phyloP scores from a whole-genome alignment of 30 jellyfish, hydroid and myxozoan species.

The Hydractinia echinata region DNA sequence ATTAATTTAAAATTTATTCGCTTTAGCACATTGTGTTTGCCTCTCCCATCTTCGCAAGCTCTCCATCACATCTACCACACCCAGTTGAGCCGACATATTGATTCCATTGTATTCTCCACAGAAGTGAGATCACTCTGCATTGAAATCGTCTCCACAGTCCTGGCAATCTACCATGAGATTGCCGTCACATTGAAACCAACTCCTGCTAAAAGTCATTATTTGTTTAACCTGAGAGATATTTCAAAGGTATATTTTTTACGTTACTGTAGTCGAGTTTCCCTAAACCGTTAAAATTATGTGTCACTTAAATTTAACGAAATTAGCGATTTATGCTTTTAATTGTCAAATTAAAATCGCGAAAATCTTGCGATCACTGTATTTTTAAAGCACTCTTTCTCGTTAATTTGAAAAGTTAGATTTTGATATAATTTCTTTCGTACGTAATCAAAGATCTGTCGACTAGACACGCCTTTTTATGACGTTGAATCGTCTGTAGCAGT shows the following conservation, averaged over 20 bases:
- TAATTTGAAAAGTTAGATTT: no score
- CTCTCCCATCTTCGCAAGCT: conserved; percentile 64
- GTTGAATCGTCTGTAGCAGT: no score
- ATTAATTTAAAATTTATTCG: neutral
- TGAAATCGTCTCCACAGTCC: conserved; percentile 53
- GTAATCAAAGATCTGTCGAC: no score
- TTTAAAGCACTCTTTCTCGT: no score
- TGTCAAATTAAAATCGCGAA: no score
- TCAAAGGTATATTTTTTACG: conserved; percentile 50
- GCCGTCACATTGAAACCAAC: conserved; percentile 49
- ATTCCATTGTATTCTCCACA: conserved; percentile 52
- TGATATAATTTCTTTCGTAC: no score
- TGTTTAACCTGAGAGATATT: conserved; percentile 70
- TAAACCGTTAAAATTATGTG: no score
- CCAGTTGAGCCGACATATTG: conserved; percentile 55
- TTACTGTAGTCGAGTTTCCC: neutral
- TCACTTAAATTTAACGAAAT: no score
- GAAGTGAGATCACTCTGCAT: conserved; percentile 51
- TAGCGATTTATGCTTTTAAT: no score
- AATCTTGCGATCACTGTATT: no score
- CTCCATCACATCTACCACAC: conserved; percentile 75
- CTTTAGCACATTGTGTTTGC: conserved; percentile 69
- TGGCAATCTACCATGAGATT: conserved; percentile 44
- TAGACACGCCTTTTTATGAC: no score
- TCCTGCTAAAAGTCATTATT: conserved; percentile 72